Base-by-base conservation (phyloP, 2,113 vertebrate species). In the Stictonetta naevosa region DNA sequence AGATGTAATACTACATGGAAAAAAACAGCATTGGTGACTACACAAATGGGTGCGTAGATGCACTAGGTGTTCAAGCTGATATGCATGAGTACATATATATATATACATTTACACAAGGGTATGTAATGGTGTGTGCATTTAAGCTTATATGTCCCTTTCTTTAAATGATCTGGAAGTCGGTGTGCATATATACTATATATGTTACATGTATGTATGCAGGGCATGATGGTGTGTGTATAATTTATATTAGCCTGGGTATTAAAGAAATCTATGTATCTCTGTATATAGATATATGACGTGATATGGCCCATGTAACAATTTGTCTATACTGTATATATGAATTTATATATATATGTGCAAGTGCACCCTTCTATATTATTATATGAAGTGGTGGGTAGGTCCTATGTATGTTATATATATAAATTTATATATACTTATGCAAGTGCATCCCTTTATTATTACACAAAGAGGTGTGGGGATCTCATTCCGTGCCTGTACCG, bases 381-480 rank as follows among this genome's bases (percentile, higher is more conserved):
- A 29, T 13, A 16, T 11, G 29, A 11, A 21, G 13, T n/a, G 33
- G n/a, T 28, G 68, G 17, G 17, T 26, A n/a, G 67, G 23, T 26
- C 23, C 6, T 34, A 18, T 13, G 67, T 15, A 33, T 26, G 67
- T 11, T 55, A 29, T 66, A 8, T 13, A 19, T 66, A 42, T 66
- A 44, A 31, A 44, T 44, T 29, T 42, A 22, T 31, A 23, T 33
- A n/a, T 68, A 44, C 63, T 3, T 44, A 23, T 13, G 71, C 29
- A 12, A 48, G 52, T 3, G n/a, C 38, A 23, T 5, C 15, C 29
- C 18, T 23, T 29, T 5, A 10, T 11, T 5, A 2, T 12, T 8
- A 4, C 4, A 4, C 4, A 3, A 22, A 23, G 7, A 1, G 19
- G 10, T 10, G 59, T 1, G 29, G 6, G 11, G 40, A 2, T 36